Percentiles rank a stretch among this genome's conserved stretches.
Conservation (phyloP, 2,797 vertebrate genomes). For the Siniperca undulata region DNA sequence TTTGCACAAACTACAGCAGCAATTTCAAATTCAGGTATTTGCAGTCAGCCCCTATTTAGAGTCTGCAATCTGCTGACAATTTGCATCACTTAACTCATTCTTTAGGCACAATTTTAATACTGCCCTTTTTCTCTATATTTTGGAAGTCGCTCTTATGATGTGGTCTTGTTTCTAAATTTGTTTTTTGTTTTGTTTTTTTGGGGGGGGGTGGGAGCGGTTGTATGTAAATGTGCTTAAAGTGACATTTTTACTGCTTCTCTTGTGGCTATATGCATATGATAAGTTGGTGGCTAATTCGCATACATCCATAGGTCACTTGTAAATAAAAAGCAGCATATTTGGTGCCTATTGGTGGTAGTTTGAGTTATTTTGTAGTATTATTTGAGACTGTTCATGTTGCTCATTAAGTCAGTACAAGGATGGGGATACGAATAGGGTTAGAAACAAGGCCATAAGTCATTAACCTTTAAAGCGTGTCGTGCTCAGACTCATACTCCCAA, state of each 20-base stretch:
- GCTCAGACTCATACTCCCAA: slow-evolving; percentile 17
- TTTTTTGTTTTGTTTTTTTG: too few relatives aligned
- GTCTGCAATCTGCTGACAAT: too few relatives aligned
- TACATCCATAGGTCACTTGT: not conserved
- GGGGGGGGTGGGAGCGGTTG: too few relatives aligned
- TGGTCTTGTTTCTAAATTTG: too few relatives aligned
- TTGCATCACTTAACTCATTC: not conserved
- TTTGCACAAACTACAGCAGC: not conserved
- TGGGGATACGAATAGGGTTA: slow-evolving; percentile 1
- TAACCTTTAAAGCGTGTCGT: slow-evolving; percentile 44
- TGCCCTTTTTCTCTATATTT: too few relatives aligned
- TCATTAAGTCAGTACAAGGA: slow-evolving; percentile 15
- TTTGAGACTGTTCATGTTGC: not conserved
- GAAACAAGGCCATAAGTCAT: slow-evolving; percentile 59
- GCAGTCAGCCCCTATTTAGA: too few relatives aligned
- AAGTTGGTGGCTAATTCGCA: not conserved
- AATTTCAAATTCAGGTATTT: not conserved
- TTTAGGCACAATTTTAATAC: too few relatives aligned
- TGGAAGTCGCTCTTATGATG: too few relatives aligned
- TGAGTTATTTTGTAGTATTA: not conserved
- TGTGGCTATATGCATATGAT: not conserved
- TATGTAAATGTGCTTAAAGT: too few relatives aligned
- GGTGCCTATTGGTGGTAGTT: not conserved
- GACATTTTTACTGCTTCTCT: not conserved
- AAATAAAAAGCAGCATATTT: not conserved